These are phyloP conservation scores for Drosophila sp. DNA, from an alignment of 1,140 invertebrate species.

Conservation along the genomic window DNA sequence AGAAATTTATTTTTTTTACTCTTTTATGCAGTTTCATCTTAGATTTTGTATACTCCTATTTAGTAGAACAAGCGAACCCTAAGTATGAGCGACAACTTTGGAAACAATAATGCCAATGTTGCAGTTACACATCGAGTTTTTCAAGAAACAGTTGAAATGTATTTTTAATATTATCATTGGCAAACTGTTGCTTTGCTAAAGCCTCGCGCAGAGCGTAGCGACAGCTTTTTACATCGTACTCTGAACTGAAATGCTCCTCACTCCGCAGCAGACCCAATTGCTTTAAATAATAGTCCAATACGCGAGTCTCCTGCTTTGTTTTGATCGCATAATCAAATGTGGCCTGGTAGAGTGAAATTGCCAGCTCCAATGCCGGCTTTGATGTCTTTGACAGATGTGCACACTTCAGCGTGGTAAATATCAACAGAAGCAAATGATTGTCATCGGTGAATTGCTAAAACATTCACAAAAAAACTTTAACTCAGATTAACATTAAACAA, in stretches of 20 bases:
- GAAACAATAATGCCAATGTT: constrained; percentile 7
- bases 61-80: background rate
- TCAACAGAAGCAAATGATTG: constrained; percentile 85
- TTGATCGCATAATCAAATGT: constrained; percentile 86
- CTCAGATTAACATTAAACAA: background rate
- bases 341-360: constrained; percentile 86
- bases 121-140: constrained; percentile 78
- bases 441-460: constrained; percentile 73
- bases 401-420: constrained; percentile 87
- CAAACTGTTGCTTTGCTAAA: constrained; percentile 85
- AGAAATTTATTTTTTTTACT: constrained; percentile 21
- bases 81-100: constrained; percentile 1
- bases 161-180: constrained; percentile 85
- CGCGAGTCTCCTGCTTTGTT: constrained; percentile 84
- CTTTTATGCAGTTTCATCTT: background rate
- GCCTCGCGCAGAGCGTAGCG: constrained; percentile 86
- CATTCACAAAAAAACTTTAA: background rate
- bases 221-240: constrained; percentile 87
- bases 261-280: constrained; percentile 89
- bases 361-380: constrained; percentile 86
- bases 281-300: constrained; percentile 89
- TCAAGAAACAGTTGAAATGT: constrained; percentile 87
- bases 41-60: constrained; percentile 1
- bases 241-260: constrained; percentile 87
- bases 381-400: constrained; percentile 86